Evolutionary conservation across 2,888 invertebrate species (phyloP).

Genomic region (Holacanthella duospinosa): DNA sequence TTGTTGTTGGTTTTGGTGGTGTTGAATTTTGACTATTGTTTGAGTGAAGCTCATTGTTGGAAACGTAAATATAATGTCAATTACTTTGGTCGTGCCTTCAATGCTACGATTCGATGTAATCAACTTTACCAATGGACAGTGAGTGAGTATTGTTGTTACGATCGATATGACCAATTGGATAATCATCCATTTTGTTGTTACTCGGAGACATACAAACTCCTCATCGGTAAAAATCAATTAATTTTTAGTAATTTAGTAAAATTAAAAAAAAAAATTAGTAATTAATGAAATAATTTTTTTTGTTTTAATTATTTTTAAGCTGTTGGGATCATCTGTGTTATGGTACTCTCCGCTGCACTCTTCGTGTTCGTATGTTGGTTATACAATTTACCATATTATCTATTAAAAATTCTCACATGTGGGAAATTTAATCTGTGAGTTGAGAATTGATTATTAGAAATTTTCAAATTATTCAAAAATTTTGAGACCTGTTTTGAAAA

Average conservation of each 20-base stretch:
- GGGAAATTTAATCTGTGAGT: conserved; percentile 32
- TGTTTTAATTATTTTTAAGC: no score
- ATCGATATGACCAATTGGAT: conserved; percentile 27
- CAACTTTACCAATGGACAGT: conserved; percentile 33
- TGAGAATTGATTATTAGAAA: neutral
- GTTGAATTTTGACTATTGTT: neutral
- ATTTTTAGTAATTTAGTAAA: no score
- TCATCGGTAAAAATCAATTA: no score
- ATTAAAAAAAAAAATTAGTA: no score
- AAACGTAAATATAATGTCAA: conserved; percentile 21
- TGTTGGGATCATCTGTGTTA: conserved; percentile 30
- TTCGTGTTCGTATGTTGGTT: conserved; percentile 32
- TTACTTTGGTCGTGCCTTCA: conserved; percentile 17
- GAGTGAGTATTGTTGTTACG: conserved; percentile 31
- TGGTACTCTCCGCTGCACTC: conserved; percentile 23
- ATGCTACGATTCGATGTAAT: conserved; percentile 27
- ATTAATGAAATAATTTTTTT: no score
- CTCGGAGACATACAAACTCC: conserved; percentile 31
- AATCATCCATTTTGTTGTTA: conserved; percentile 29
- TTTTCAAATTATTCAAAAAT: neutral
- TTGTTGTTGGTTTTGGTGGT: no score
- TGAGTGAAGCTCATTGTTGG: conserved; percentile 7
- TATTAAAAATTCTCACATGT: conserved; percentile 27
- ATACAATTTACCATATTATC: conserved; percentile 31
- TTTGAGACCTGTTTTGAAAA: neutral